A percentile compares a stretch with the other conserved stretches of the same genome.
These are phyloP conservation scores for Tetranychus truncatus DNA, from an alignment of 2,888 invertebrate genomes.

Conservation along the genomic window DNA sequence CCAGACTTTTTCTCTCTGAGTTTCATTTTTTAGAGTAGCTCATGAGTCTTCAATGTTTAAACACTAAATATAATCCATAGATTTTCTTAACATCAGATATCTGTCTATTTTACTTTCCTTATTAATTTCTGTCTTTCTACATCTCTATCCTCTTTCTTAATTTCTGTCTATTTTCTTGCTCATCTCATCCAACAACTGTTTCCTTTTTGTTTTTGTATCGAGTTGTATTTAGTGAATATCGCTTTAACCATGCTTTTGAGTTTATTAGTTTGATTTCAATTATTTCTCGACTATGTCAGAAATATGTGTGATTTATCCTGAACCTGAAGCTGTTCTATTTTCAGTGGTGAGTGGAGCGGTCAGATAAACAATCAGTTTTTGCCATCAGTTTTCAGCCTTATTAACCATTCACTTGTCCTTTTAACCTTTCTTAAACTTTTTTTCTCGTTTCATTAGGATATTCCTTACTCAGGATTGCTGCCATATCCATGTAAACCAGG, in stretches of 20 bases:
- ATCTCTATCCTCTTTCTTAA: neutral
- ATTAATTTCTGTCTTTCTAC: neutral
- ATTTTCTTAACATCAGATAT: neutral
- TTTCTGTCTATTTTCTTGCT: neutral
- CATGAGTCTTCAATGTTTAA: neutral
- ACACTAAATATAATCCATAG: too few species aligned
- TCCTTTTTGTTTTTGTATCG: neutral
- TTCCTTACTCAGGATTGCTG: neutral
- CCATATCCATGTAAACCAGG: constrained; percentile 1
- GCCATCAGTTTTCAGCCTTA: neutral
- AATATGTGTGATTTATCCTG: neutral
- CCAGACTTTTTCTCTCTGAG: neutral
- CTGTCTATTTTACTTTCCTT: neutral
- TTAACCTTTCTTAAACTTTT: neutral
- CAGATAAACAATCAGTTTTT: neutral
- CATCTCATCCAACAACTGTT: neutral
- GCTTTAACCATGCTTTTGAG: neutral
- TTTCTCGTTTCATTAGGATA: neutral
- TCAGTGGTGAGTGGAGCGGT: neutral
- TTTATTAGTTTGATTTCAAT: neutral
- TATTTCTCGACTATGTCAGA: neutral
- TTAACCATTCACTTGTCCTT: neutral
- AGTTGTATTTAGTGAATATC: neutral
- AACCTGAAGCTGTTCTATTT: constrained; percentile 4
- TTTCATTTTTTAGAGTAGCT: neutral